Evolutionary conservation across 2,888 invertebrate species (phyloP), one percentile per base, ranked within the genome.

Genomic region (Lutraria lutraria): DNA sequence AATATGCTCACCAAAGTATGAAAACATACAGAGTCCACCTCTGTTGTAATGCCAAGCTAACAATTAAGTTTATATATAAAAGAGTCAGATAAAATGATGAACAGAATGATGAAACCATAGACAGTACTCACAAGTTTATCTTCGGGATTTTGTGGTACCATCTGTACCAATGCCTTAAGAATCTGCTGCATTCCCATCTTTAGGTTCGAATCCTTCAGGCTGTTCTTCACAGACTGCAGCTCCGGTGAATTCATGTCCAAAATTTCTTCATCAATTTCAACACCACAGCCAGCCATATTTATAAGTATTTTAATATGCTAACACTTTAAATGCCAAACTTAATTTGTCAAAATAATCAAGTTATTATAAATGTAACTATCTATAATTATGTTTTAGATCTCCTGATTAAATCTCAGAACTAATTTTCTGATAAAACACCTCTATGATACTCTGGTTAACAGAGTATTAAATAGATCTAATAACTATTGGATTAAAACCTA

Each of bases 101-200:
- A 4, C 2, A 43, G 43, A 43, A 43, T 43, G 43, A 43, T n/a
- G n/a, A n/a, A n/a, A n/a, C 2, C 43, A 43, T 8, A 4, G 43
- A 25, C n/a, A 56, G 34, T 86, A 90, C 90, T 90, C 83, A 90
- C 90, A 34, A 90, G 85, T 31, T 82, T n/a, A 31, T 89, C 86
- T 68, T 93, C 92, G 8, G 90, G 87, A 82, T 94, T 89, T 8
- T 90, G 83, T 6, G 94, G 94, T 81, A 94, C 82, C 90, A 91
- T 89, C 72, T 90, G 85, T 60, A 94, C 53, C 25, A 94, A 76
- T 4, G 93, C 92, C 25, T 89, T 86, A 31, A 94, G 89, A 13
- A 94, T 87, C 63, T 92, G 91, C 85, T 93, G 92, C 88, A 93
- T 91, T 79, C 89, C 93, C 79, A 81, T 83, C 86, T 89, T 91